Evolutionary conservation across 1,140 invertebrate species (phyloP).

Genomic region (Halotydeus destructor): DNA sequence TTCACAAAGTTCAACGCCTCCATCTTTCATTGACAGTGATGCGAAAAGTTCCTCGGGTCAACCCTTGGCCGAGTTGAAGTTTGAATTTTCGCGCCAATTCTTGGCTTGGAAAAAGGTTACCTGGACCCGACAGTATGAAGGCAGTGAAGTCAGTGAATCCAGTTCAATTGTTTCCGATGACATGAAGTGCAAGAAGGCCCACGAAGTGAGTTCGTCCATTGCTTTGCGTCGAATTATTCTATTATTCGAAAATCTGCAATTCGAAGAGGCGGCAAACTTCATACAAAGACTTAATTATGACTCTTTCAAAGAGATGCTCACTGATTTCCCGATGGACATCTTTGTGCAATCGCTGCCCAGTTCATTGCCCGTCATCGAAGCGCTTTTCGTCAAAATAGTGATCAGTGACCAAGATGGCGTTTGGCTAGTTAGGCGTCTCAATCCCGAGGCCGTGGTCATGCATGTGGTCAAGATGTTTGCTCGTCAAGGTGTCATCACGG

Average conservation of each 20-base stretch:
- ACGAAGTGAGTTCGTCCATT: no score
- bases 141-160: no score
- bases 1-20: no score
- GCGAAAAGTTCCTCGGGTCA: no score
- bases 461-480: constrained; percentile 56
- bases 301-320: constrained; percentile 41
- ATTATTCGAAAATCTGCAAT: constrained; percentile 51
- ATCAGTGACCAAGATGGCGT: constrained; percentile 23
- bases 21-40: no score
- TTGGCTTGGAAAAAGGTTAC: no score
- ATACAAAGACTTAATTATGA: constrained; percentile 46
- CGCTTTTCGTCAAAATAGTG: constrained; percentile 48
- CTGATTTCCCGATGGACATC: constrained; percentile 59
- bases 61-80: no score
- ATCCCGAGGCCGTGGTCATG: constrained; percentile 49
- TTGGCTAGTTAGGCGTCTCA: constrained; percentile 14
- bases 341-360: constrained; percentile 66
- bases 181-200: no score
- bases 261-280: constrained; percentile 51
- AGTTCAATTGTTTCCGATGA: no score
- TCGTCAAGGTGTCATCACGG: neutral
- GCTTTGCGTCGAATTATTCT: constrained; percentile 33
- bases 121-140: no score
- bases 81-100: no score
- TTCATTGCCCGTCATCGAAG: constrained; percentile 59